These are phyloP conservation scores for Trogon melanurus DNA, from an alignment of 2,113 vertebrate species.

Conservation along the genomic window DNA sequence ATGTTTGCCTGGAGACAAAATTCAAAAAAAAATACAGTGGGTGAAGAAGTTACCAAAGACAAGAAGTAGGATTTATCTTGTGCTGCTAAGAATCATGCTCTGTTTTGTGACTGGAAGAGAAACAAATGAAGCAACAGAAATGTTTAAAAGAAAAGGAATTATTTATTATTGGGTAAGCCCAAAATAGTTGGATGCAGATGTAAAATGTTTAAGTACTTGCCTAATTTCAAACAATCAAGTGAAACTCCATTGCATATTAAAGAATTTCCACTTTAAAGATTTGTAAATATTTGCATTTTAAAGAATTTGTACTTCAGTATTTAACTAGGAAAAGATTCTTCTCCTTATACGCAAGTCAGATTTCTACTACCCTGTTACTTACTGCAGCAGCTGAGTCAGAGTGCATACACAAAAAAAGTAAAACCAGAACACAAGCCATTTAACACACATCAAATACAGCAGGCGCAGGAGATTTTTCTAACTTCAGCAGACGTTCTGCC, in stretches of 20 bases:
- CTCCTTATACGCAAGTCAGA: neutral
- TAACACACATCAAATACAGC: neutral
- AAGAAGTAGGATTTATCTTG: neutral
- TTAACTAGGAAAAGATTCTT: neutral
- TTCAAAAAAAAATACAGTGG: neutral
- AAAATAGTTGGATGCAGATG: neutral
- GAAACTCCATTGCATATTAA: neutral
- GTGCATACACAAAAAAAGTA: neutral
- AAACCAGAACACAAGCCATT: neutral
- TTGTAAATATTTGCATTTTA: neutral
- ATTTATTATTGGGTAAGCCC: neutral
- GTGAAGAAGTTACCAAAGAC: neutral
- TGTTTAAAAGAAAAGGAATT: neutral
- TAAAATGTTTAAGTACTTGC: neutral
- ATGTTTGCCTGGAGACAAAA: conserved; percentile 71
- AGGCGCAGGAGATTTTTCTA: neutral
- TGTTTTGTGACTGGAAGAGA: neutral
- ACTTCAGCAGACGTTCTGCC: neutral
- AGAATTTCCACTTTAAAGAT: neutral
- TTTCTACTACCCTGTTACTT: neutral
- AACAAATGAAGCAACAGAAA: neutral
- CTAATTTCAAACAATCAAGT: neutral
- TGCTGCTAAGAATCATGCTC: neutral
- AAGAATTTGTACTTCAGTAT: neutral
- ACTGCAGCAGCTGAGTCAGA: neutral